phyloP scores from a whole-genome alignment of 1,140 invertebrate genomes.

The Augochlora pura region DNA sequence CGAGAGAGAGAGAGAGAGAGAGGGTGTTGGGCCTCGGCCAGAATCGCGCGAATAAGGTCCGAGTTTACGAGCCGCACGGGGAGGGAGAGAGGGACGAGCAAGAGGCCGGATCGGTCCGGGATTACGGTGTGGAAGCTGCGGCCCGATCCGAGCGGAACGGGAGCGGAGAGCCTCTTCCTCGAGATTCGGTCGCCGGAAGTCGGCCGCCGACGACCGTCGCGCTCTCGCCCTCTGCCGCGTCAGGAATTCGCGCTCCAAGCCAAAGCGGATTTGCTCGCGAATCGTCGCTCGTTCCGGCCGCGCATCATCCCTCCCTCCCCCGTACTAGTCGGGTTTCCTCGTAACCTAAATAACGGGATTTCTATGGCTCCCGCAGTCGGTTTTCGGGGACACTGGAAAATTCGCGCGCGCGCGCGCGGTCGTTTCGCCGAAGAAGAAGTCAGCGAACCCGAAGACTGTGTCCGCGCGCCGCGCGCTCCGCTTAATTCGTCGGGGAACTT shows the following conservation, averaged over 20 bases:
- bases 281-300: constrained; percentile 6
- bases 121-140: constrained; percentile 1
- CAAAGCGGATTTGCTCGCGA: constrained; percentile 43
- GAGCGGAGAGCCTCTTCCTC: too few species aligned
- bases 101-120: background rate
- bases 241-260: constrained; percentile 28
- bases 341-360: constrained; percentile 43
- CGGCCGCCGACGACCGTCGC: too few species aligned
- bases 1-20: constrained; percentile 20
- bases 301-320: background rate
- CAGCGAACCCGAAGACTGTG: background rate
- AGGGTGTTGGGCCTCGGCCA: constrained; percentile 31
- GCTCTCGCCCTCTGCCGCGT: too few species aligned
- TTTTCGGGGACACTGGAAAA: background rate
- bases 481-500: too few species aligned
- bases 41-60: constrained; percentile 30
- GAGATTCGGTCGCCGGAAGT: background rate
- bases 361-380: constrained; percentile 9
- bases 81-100: too few species aligned
- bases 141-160: too few species aligned
- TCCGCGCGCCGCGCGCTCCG: too few species aligned
- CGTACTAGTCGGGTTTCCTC: constrained; percentile 28
- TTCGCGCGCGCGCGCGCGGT: too few species aligned
- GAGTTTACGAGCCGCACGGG: constrained; percentile 34
- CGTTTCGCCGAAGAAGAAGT: background rate